Percentiles rank a stretch among this genome's conserved stretches.
These are phyloP conservation scores for Brachypalpus laphriformis DNA, from an alignment of 2,888 invertebrate genomes.

Conservation along the genomic window DNA sequence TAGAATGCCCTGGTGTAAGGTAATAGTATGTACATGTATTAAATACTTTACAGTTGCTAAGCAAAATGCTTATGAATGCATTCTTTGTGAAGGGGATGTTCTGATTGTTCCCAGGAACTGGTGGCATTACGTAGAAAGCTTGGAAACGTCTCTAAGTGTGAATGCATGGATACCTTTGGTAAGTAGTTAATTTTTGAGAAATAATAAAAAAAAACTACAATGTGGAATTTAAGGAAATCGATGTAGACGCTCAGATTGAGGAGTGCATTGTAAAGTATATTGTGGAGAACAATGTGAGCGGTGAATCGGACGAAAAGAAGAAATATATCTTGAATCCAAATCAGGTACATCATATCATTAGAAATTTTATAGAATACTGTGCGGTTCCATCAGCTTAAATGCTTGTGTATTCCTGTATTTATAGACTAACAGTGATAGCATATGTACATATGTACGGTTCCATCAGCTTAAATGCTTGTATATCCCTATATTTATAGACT, in stretches of 20 bases:
- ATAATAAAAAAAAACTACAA: background rate
- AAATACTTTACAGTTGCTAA: constrained; percentile 15
- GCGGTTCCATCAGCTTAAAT: no score
- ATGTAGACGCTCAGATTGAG: constrained; percentile 79
- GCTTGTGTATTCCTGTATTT: no score
- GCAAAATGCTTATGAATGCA: constrained; percentile 84
- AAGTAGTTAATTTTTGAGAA: constrained; percentile 76
- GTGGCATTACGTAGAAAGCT: constrained; percentile 99
- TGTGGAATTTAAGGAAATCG: constrained; percentile 75
- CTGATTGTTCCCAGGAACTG: constrained; percentile 94
- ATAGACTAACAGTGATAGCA: no score
- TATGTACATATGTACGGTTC: no score
- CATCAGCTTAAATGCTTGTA: no score
- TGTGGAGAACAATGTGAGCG: constrained; percentile 85
- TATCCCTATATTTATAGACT: no score
- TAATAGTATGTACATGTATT: background rate
- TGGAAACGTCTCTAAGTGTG: constrained; percentile 87
- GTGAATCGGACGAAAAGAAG: constrained; percentile 83
- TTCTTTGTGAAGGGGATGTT: constrained; percentile 92
- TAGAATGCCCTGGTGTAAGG: background rate
- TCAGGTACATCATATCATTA: no score
- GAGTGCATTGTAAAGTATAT: constrained; percentile 89
- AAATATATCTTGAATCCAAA: constrained; percentile 87
- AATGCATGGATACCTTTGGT: constrained; percentile 90
- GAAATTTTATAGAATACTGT: no score